Conservation (phyloP, 1,140 invertebrate genomes). For the Solenopsis fugax region DNA sequence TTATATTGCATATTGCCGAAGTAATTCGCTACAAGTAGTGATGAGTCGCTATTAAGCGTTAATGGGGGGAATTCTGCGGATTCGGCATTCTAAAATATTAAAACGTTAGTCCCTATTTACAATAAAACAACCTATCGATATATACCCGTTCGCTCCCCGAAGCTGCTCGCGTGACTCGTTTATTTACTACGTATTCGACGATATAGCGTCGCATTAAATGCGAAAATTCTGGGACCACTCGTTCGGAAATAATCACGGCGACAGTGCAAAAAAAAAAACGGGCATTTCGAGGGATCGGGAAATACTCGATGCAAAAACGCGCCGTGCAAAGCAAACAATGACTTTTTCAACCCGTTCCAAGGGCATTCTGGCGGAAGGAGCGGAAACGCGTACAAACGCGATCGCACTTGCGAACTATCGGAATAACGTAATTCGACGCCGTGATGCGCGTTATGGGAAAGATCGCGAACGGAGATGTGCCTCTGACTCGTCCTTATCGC, state of each 20-base stretch:
- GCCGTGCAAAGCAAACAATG: slow-evolving; percentile 30
- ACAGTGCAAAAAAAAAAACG: slow-evolving; percentile 12
- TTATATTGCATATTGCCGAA: not conserved
- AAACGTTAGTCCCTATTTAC: slow-evolving; percentile 17
- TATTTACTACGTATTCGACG: not conserved
- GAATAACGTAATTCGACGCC: not conserved
- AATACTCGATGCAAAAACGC: slow-evolving; percentile 49
- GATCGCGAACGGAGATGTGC: not conserved
- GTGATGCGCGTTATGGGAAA: not conserved
- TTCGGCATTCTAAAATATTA: not conserved
- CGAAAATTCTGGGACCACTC: slow-evolving; percentile 12
- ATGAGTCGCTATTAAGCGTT: not conserved
- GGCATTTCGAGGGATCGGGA: not conserved
- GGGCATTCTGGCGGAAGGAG: slow-evolving; percentile 1
- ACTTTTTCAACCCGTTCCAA: slow-evolving; percentile 29
- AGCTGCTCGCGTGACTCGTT: slow-evolving; percentile 21
- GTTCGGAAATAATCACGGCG: slow-evolving; percentile 37
- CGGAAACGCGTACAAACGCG: slow-evolving; percentile 8
- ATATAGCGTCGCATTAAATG: slow-evolving; percentile 25
- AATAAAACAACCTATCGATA: slow-evolving; percentile 39
- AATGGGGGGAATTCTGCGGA: not conserved
- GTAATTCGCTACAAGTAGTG: slow-evolving; percentile 10
- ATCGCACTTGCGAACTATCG: slow-evolving; percentile 7
- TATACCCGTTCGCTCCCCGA: slow-evolving; percentile 19
- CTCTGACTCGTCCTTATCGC: slow-evolving; percentile 66